Evolutionary conservation across 2,113 vertebrate genomes (phyloP), one percentile per base, ranked within the genome.

Genomic region (Grallaria varia): DNA sequence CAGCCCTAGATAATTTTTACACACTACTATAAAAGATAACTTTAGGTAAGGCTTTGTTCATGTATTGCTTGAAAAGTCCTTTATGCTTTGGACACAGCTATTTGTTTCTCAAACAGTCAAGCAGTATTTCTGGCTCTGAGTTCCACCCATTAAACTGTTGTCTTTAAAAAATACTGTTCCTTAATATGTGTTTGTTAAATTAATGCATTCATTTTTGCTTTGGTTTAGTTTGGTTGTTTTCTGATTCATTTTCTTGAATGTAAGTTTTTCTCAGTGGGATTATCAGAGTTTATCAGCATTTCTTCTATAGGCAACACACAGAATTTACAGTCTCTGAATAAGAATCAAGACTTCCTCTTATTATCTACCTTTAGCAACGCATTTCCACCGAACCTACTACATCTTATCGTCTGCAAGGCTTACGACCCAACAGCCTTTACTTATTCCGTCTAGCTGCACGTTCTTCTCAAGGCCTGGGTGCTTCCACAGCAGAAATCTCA

Each of bases 381-480:
- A 97, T 99, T 97, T 98, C 98, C 96, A 99, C 99, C 56, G 99
- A 99, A 56, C 99, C 99, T 62, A 98, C 98, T 42, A 98, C 98
- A 53, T 99, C 99, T 2, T 99, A 99, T 55, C 98, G 99, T 17
- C 98, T 99, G 55, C 99, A 99, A 97, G 99, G 99, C 62, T 97
- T 99, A 94, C 99, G 98, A 95, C 99, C 99, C 83, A 99, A 99
- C 98, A 99, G 99, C 72, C 98, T 99, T 27, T 99, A 99, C 94
- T 98, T 98, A 90, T 99, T 99, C 93, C 99, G 99, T 66, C 98
- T 99, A 85, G 99, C 99, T 78, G 99, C 99, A 4, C 99, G 99
- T 35, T 99, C 99, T 97, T 99, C 98, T 37, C 99, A 99, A 71
- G 99, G 99, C 89, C 97, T 99, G 22, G 99, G 99, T 84, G 99